Conservation (phyloP, 2,797 vertebrate genomes). For the Sebastes iracundus region DNA sequence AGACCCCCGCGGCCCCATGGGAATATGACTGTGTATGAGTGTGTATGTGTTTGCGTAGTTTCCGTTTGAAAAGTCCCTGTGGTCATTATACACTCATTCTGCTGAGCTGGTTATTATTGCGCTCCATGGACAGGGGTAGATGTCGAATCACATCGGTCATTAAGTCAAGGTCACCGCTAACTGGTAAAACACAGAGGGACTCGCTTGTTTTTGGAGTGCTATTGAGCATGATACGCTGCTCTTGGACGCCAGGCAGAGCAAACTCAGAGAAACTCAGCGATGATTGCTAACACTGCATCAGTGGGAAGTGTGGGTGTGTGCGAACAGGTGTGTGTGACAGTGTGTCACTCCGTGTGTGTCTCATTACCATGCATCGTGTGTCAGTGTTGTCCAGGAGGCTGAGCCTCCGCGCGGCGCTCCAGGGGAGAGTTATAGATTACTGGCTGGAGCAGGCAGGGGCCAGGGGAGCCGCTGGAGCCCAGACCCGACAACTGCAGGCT, state of each 20-base stretch:
- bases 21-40: conserved; percentile 58
- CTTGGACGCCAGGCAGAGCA: conserved; percentile 4
- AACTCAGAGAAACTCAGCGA: conserved; percentile 45
- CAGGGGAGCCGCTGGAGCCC: conserved; percentile 66
- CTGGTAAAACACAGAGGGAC: conserved; percentile 12
- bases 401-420: conserved; percentile 68
- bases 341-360: conserved; percentile 62
- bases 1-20: conserved; percentile 42
- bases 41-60: conserved; percentile 39
- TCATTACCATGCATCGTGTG: conserved; percentile 79
- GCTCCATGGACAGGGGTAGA: conserved; percentile 48
- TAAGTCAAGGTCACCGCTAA: conserved; percentile 65
- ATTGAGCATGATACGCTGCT: not conserved
- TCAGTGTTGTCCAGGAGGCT: conserved; percentile 77
- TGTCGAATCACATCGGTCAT: conserved; percentile 52
- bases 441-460: conserved; percentile 71
- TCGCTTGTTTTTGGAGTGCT: conserved; percentile 15
- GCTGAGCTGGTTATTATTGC: conserved; percentile 69
- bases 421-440: conserved; percentile 82
- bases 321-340: conserved; percentile 62
- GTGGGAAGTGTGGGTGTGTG: conserved; percentile 56
- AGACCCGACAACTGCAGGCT: conserved; percentile 84
- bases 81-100: conserved; percentile 72
- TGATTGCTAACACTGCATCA: conserved; percentile 45
- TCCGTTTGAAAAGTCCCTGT: conserved; percentile 64